Base-by-base conservation (phyloP, 2,888 invertebrate genomes). In the Drosophila paramelanica region DNA sequence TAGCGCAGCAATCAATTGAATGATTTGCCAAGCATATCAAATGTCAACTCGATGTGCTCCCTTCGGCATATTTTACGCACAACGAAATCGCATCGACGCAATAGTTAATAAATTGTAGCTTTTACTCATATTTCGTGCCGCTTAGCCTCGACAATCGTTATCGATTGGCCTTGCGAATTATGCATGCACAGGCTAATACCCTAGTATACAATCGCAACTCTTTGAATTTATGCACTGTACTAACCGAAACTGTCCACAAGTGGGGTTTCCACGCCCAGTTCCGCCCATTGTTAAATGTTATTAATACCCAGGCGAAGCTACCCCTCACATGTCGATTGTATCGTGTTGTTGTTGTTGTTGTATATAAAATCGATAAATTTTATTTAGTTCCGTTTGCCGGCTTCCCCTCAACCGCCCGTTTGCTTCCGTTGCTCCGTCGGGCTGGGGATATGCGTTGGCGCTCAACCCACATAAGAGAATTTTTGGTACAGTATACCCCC, bases 331-430 rank as follows among this genome's bases (percentile, higher is more conserved):
- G 47, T 45, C 45, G 25, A 52, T 61, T 62, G 11, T 64, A 27
- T 31, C 10, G 49, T 20, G 56, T 10, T 23, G 4, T 13, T 14
- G 20, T 41, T n/a, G n/a, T n/a, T 27, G 13, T 41, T 31, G 52
- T 39, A 46, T 45, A 33, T 57, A 67, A 67, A 83, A 84, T 86
- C 84, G 76, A 85, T 84, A 79, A 72, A 86, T 81, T 86, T 79
- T 79, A 86, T 81, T 76, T 64, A 69, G 79, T 85, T 86, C 77
- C 78, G 62, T 76, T 78, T 43, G 75, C 43, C 49, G 65, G 67
- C 31, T 66, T 65, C 53, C 42, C 38, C 13, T 41, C 13, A 13
- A 36, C 13, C 31, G 11, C 7, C 1, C 20, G 17, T 3, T 14
- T 17, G 8, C 38, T 53, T 61, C 60, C 64, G 67, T 31, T 56